Conservation (phyloP, 2,797 vertebrate species). For the Hyperoplus immaculatus region DNA sequence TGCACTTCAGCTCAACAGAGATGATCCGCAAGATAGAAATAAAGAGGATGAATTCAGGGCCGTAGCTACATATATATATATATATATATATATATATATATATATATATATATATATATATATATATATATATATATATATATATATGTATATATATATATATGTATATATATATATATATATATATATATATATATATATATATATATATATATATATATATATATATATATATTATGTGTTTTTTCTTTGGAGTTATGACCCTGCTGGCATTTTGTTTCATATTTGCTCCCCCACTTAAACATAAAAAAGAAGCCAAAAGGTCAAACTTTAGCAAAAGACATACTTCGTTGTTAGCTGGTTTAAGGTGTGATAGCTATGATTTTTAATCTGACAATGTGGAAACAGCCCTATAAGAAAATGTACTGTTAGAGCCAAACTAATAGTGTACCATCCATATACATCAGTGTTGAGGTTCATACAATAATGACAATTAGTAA, state of each 20-base stretch:
- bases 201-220: too few relatives aligned
- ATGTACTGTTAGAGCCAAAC: not conserved
- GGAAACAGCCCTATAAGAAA: not conserved
- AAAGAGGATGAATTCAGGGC: too few relatives aligned
- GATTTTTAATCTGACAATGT: not conserved
- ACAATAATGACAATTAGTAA: conserved; percentile 37
- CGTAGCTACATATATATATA: too few relatives aligned
- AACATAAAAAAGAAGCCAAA: conserved; percentile 7
- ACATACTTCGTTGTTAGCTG: conserved; percentile 1
- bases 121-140: not conserved
- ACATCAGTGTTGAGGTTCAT: conserved; percentile 27
- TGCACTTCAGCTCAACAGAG: not conserved
- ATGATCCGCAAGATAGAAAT: not conserved
- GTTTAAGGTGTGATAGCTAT: not conserved
- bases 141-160: too few relatives aligned
- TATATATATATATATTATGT: not conserved
- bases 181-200: not conserved
- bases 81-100: not conserved
- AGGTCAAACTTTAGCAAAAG: not conserved
- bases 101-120: too few relatives aligned
- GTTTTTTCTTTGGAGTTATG: not conserved
- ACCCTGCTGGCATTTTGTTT: not conserved
- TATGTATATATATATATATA: not conserved
- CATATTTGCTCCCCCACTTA: not conserved
- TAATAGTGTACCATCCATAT: not conserved